Evolutionary conservation across 2,113 vertebrate species (phyloP).

Genomic region (Hippocampus abdominalis): DNA sequence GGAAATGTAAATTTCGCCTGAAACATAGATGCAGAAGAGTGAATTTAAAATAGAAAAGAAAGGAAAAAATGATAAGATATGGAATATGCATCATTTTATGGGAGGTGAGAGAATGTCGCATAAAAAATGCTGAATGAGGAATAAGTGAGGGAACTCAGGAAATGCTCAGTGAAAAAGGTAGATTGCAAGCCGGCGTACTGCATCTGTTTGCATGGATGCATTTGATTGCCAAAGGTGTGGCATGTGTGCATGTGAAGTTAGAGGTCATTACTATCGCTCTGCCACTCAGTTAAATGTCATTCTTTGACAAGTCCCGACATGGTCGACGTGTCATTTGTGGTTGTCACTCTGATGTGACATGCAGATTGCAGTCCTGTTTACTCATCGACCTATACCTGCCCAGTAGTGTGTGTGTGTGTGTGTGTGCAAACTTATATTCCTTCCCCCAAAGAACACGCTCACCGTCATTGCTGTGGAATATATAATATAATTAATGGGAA

Average conservation of each 20-base stretch:
- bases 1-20: not conserved
- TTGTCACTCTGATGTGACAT: slow-evolving; percentile 58
- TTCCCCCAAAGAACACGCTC: not conserved
- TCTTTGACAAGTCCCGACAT: slow-evolving; percentile 28
- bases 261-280: slow-evolving; percentile 31
- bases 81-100: not conserved
- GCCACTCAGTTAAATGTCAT: slow-evolving; percentile 61
- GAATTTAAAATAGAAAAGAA: not conserved
- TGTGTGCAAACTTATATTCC: not conserved
- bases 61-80: not conserved
- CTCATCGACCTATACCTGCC: slow-evolving; percentile 35
- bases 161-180: not conserved
- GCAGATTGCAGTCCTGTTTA: slow-evolving; percentile 52
- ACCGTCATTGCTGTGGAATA: slow-evolving; percentile 5
- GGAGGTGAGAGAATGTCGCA: not conserved
- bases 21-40: not conserved
- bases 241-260: slow-evolving; percentile 16
- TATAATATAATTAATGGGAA: slow-evolving; percentile 11
- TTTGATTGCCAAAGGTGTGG: slow-evolving; percentile 5
- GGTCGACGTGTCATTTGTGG: slow-evolving; percentile 50
- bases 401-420: slow-evolving; percentile 8
- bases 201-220: not conserved
- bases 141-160: not conserved
- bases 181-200: not conserved
- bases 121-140: not conserved